phyloP scores from a whole-genome alignment of 2,888 invertebrate genomes.

The Ischnura elegans region DNA sequence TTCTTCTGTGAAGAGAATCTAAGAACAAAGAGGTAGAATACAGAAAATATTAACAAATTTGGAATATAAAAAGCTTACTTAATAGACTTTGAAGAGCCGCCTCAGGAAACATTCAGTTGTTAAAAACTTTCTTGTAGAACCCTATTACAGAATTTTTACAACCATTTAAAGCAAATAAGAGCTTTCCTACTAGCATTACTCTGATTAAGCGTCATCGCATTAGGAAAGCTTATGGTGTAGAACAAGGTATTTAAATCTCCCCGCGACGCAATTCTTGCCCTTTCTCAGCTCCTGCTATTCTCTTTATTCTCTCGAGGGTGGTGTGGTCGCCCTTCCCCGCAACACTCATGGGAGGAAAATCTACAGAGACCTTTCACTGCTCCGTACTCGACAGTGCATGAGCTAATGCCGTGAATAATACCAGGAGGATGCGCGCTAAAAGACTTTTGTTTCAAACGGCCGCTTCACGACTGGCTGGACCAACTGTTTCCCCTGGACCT shows the following conservation, averaged over 20 bases:
- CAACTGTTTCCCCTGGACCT: not conserved
- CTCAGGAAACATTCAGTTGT: too few relatives aligned
- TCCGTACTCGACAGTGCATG: not conserved
- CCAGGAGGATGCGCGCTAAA: not conserved
- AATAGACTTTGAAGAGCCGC: too few relatives aligned
- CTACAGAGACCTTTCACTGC: not conserved
- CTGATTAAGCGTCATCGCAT: too few relatives aligned
- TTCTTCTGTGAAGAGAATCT: too few relatives aligned
- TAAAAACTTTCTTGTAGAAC: too few relatives aligned
- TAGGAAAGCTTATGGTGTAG: too few relatives aligned
- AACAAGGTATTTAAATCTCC: too few relatives aligned
- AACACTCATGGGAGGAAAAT: not conserved
- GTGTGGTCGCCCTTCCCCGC: constrained; percentile 20
- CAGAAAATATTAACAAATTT: too few relatives aligned
- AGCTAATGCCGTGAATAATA: not conserved
- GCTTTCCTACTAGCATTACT: not conserved
- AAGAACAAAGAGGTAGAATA: too few relatives aligned
- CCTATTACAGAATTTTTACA: too few relatives aligned
- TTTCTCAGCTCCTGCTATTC: not conserved
- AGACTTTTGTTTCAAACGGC: not conserved
- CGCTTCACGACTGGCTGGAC: not conserved
- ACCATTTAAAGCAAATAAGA: too few relatives aligned
- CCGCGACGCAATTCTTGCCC: not conserved
- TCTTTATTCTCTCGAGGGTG: not conserved
- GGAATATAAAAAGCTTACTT: too few relatives aligned